Conservation (phyloP, 1,140 invertebrate species). For the Eumaeus atala region DNA sequence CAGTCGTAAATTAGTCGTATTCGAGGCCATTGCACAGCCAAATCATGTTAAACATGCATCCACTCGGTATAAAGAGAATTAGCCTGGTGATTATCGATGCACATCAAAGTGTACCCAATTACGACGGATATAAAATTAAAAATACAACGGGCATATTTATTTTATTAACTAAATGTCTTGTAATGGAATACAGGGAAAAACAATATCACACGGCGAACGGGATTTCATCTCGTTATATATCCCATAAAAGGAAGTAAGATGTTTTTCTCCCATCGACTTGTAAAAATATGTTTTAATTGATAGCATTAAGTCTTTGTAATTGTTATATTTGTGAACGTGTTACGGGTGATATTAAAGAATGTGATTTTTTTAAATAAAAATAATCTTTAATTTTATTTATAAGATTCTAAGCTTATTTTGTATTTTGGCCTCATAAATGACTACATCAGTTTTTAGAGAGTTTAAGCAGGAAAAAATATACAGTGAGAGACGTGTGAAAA, state of each 20-base stretch:
- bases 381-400: too few species aligned
- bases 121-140: not conserved
- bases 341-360: too few species aligned
- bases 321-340: too few species aligned
- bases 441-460: too few species aligned
- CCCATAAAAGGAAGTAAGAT: conserved; percentile 49
- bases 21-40: conserved; percentile 30
- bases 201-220: conserved; percentile 41
- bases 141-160: not conserved
- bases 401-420: too few species aligned
- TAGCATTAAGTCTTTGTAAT: conserved; percentile 31
- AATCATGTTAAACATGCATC: conserved; percentile 41
- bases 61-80: conserved; percentile 15
- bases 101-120: conserved; percentile 7
- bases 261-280: conserved; percentile 35
- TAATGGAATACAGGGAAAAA: conserved; percentile 44
- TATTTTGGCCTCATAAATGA: too few species aligned
- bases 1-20: conserved; percentile 36
- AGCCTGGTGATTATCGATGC: conserved; percentile 4
- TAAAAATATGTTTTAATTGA: conserved; percentile 39
- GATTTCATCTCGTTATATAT: conserved; percentile 55
- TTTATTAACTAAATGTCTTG: conserved; percentile 34
- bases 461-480: too few species aligned
- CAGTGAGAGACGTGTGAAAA: too few species aligned
- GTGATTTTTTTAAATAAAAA: not conserved